phyloP scores from a whole-genome alignment of 2,888 invertebrate genomes.

The Erebia ligea region DNA sequence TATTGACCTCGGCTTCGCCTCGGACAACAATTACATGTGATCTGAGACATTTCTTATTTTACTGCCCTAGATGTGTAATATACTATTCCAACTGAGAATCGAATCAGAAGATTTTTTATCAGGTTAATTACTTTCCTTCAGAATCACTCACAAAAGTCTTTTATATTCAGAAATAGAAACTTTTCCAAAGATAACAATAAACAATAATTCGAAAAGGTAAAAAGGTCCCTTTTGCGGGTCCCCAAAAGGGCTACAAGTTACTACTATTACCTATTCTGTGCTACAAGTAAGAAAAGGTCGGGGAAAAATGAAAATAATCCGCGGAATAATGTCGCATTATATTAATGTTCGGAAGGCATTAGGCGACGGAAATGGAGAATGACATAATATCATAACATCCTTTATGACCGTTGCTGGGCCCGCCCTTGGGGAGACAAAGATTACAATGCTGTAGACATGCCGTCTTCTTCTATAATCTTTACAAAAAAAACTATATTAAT shows the following conservation, averaged over 20 bases:
- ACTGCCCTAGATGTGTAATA: too few species aligned
- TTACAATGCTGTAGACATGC: conserved; percentile 12
- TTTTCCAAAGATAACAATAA: conserved; percentile 21
- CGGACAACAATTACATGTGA: too few species aligned
- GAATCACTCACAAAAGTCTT: neutral
- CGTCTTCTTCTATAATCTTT: too few species aligned
- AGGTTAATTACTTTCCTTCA: neutral
- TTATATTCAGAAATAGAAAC: conserved; percentile 17
- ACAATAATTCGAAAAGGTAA: conserved; percentile 26
- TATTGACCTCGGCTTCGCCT: too few species aligned
- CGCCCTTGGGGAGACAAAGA: conserved; percentile 57
- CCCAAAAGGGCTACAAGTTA: conserved; percentile 31
- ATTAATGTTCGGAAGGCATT: conserved; percentile 61
- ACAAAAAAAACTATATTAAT: too few species aligned
- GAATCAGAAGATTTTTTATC: neutral
- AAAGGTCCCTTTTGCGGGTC: conserved; percentile 18
- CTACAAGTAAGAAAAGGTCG: conserved; percentile 32
- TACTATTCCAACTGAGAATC: neutral
- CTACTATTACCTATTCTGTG: too few species aligned
- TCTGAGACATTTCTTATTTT: too few species aligned
- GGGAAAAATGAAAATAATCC: conserved; percentile 54
- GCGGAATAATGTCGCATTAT: conserved; percentile 48
- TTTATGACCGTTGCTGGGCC: conserved; percentile 72
- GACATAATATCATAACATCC: conserved; percentile 81
- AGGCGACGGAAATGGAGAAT: conserved; percentile 77